Evolutionary conservation across 2,888 invertebrate genomes (phyloP).

Genomic region (Acanthococcus lagerstroemiae): DNA sequence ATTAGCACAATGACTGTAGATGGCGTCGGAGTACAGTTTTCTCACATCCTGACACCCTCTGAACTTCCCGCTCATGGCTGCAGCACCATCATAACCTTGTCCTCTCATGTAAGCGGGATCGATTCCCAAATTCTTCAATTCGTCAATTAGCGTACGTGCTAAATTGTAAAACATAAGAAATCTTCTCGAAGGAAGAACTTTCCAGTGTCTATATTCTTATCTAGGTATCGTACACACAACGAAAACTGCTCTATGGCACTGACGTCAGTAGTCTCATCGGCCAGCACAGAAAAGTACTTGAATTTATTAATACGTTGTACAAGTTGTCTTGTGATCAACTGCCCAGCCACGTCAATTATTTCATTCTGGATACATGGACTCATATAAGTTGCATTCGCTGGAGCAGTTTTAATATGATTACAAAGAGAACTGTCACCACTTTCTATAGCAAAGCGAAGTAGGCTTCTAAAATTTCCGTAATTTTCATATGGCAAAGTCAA

Average conservation of each 20-base stretch:
- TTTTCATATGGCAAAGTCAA: background rate
- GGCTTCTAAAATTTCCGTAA: background rate
- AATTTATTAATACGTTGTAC: background rate
- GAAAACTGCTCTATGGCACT: background rate
- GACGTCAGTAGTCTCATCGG: background rate
- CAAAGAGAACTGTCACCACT: background rate
- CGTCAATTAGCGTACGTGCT: slow-evolving; percentile 5
- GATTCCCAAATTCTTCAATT: slow-evolving; percentile 1
- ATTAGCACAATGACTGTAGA: slow-evolving; percentile 12
- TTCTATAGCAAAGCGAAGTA: background rate
- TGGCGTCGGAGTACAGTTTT: background rate
- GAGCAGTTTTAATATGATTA: too few species aligned
- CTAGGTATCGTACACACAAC: background rate
- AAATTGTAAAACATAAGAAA: slow-evolving; percentile 22
- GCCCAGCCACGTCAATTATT: background rate
- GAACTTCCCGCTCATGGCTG: slow-evolving; percentile 13
- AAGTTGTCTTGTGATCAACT: background rate
- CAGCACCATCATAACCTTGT: too few species aligned
- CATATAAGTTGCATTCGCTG: background rate
- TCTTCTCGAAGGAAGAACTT: slow-evolving; percentile 10
- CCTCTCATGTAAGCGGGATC: slow-evolving; percentile 8
- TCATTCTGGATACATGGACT: background rate
- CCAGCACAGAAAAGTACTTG: background rate
- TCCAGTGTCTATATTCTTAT: background rate
- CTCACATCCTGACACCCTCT: slow-evolving; percentile 13